These are phyloP conservation scores for Crocidura indochinensis DNA, from an alignment of 2,797 vertebrate genomes.

Conservation along the genomic window DNA sequence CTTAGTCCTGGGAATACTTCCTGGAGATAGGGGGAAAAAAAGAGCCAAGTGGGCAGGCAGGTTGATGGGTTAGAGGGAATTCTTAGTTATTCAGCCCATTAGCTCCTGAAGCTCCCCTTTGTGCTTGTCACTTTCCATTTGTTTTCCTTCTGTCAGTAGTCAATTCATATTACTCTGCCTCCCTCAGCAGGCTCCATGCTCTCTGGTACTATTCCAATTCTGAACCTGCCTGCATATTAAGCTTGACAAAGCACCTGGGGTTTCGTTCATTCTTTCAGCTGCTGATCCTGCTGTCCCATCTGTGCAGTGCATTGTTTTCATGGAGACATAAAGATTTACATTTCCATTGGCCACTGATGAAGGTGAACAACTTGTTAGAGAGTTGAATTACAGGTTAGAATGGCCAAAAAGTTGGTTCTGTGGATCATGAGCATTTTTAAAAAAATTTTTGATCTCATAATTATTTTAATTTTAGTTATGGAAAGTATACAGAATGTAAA, in stretches of 20 bases:
- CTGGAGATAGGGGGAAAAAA: neutral
- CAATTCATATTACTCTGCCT: slow-evolving; percentile 61
- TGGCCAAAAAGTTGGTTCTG: neutral
- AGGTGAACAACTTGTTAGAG: slow-evolving; percentile 11
- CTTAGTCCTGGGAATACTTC: slow-evolving; percentile 8
- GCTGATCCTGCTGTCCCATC: slow-evolving; percentile 72
- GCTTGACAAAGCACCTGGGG: slow-evolving; percentile 83
- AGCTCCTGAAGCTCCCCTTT: neutral
- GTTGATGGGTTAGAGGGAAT: neutral
- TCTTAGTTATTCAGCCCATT: slow-evolving; percentile 25
- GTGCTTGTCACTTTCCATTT: slow-evolving; percentile 50
- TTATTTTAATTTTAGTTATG: no score
- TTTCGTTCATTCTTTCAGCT: slow-evolving; percentile 77
- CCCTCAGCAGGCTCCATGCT: neutral
- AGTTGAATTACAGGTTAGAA: neutral
- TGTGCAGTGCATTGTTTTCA: slow-evolving; percentile 41
- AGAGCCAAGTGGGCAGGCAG: neutral
- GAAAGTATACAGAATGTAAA: no score
- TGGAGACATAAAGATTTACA: slow-evolving; percentile 40
- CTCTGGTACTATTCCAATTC: slow-evolving; percentile 73
- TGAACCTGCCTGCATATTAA: slow-evolving; percentile 63
- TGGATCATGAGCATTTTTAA: neutral
- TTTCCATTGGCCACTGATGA: slow-evolving; percentile 14
- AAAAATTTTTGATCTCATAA: no score
- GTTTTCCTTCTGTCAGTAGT: slow-evolving; percentile 67